Evolutionary conservation across 2,888 invertebrate species (phyloP), one percentile per base, ranked within the genome.

Genomic region (Drosophila mimica): DNA sequence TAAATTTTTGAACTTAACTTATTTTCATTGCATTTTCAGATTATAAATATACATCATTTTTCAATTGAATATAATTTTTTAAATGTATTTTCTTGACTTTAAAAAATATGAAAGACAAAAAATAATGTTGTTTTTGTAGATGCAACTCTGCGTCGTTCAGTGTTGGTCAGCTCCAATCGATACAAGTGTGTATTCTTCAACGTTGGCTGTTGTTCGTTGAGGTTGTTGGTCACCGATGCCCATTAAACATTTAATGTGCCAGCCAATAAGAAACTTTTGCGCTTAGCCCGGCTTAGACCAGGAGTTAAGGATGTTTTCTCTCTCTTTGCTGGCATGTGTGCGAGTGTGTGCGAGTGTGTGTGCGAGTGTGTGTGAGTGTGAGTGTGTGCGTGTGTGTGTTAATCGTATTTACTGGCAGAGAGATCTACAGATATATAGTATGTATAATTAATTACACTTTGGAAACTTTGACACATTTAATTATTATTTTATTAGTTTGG

Each of bases 381-480:
- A 30, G 43, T 20, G 8, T 49, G 30, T 33, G 52, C 40, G 28
- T 33, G 40, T 11, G 34, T 38, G 66, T 48, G 28, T 28, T 46
- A 25, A 25, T 46, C 30, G n/a, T 34, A 25, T 61, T 43, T 63
- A n/a, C 52, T 20, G 56, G 57, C 64, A 40, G n/a, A 56, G 56
- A 56, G 56, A 57, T 30, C 40, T 67, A 60, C 61, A 70, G 72
- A 60, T 88, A 85, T 86, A 76, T 80, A 85, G 58, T 88, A 85
- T 86, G 78, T 82, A 88, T 88, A 88, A 91, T 88, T 88, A 88
- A 88, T 91, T 88, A 91, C 86, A 75, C 74, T 81, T 78, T 53
- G 71, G 66, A 82, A 91, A 88, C 66, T 88, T 90, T 88, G 90
- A 91, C 87, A 90, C 74, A 90, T 89, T 90, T 88, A 88, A 91